Evolutionary conservation across 2,888 invertebrate species (phyloP).

Genomic region (Eurytoma adleriae): DNA sequence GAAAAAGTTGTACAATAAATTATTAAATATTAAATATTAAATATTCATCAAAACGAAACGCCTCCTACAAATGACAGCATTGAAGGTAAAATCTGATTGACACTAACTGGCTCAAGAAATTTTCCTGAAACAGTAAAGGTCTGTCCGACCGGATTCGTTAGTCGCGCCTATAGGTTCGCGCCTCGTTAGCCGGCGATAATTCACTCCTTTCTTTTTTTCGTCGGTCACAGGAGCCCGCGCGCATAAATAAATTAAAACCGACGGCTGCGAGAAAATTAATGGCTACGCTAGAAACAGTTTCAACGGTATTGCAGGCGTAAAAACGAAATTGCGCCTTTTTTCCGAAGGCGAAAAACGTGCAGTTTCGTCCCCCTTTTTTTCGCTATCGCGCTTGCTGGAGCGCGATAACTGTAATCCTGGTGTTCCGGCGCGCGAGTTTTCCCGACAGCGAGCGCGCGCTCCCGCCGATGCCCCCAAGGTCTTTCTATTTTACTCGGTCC

Average conservation of each 20-base stretch:
- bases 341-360: conserved; percentile 13
- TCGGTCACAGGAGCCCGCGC: not conserved
- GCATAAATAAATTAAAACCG: not conserved
- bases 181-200: not conserved
- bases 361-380: too few species aligned
- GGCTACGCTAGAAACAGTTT: conserved; percentile 7
- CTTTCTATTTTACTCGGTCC: too few species aligned
- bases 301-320: conserved; percentile 7
- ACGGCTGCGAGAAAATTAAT: conserved; percentile 6
- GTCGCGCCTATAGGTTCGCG: not conserved
- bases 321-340: conserved; percentile 2
- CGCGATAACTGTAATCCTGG: conserved; percentile 6
- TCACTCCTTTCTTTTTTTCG: not conserved
- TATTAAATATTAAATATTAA: too few species aligned
- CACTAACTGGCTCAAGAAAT: too few species aligned
- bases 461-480: too few species aligned
- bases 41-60: too few species aligned
- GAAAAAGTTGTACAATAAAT: too few species aligned
- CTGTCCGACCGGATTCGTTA: not conserved
- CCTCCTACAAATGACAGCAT: too few species aligned
- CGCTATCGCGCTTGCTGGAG: not conserved
- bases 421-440: not conserved
- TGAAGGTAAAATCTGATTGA: too few species aligned
- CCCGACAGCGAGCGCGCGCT: too few species aligned
- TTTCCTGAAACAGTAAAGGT: too few species aligned